A percentile compares a stretch with the other conserved stretches of the same genome.
Conservation (phyloP, 2,797 vertebrate genomes). For the Macroramphosus scolopax region DNA sequence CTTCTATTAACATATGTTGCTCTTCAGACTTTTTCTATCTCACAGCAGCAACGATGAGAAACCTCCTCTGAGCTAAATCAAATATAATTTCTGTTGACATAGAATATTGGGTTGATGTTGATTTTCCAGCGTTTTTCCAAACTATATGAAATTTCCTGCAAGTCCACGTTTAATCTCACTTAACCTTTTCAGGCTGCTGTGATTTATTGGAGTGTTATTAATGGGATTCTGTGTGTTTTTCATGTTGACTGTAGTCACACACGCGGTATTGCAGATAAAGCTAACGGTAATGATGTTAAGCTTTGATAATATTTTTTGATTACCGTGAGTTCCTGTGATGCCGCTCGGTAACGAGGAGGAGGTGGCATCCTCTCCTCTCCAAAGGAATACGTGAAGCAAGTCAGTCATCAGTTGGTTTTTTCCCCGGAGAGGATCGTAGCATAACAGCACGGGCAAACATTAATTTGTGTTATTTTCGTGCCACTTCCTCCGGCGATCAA, state of each 20-base stretch:
- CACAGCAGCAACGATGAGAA: conserved; percentile 62
- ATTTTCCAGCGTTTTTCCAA: conserved; percentile 69
- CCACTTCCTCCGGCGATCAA: too few species aligned
- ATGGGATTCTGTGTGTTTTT: conserved; percentile 57
- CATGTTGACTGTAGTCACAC: conserved; percentile 37
- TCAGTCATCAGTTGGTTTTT: conserved; percentile 24
- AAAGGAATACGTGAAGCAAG: conserved; percentile 9
- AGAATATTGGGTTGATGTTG: conserved; percentile 74
- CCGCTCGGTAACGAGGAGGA: conserved; percentile 1
- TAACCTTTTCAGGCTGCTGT: conserved; percentile 53
- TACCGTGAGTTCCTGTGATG: background rate
- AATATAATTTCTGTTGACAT: conserved; percentile 80
- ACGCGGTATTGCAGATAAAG: conserved; percentile 28
- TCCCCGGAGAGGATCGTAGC: too few species aligned
- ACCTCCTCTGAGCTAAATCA: conserved; percentile 74
- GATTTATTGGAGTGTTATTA: conserved; percentile 72
- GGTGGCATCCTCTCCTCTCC: conserved; percentile 5
- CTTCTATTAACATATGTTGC: conserved; percentile 20
- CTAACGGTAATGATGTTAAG: conserved; percentile 7
- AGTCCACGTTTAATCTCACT: conserved; percentile 72
- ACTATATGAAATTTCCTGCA: conserved; percentile 66
- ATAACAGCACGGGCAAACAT: conserved; percentile 16
- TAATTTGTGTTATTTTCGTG: conserved; percentile 28
- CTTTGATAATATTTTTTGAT: conserved; percentile 9
- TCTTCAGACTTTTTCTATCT: conserved; percentile 38